Base-by-base conservation (phyloP, 2,113 vertebrate genomes). In the Echinops telfairi region DNA sequence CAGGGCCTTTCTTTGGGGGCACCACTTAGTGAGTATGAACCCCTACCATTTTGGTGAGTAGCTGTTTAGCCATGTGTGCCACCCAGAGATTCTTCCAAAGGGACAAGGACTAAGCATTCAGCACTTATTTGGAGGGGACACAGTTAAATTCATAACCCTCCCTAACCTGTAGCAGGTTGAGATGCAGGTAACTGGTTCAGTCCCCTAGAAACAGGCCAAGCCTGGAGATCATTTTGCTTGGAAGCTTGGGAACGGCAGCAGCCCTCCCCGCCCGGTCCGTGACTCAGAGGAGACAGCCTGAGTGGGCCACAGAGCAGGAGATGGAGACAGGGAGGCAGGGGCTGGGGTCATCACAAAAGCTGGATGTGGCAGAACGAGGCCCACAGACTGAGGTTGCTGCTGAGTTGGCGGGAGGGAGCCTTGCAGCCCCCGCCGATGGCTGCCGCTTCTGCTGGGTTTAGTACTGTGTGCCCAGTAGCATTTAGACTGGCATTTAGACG, bases 401-500 rank as follows among this genome's bases (percentile, higher is more conserved):
- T 19, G 12, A 83, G 14, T 43, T 4, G 57, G 94, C 83, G 75
- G 95, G 93, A 70, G 66, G 75, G 33, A 78, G 19, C 20, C 10
- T 22, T 14, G 43, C 71, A 81, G 94, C 93, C 75, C 83, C 57
- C 25, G 17, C 81, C 78, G 0, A 10, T 5, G 82, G 62, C 92
- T 40, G 84, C 68, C 77, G 91, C 85, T 89, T 0, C 9, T 8
- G 3, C 25, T 60, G 88, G 82, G 33, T 76, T 92, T 83, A 29
- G 86, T 80, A 88, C 86, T 83, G 88, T 83, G 22, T 87, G 96
- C 95, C 29, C 71, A 90, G 93, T n/a, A 95, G 92, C 94, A 38
- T 88, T 90, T 47, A 92, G 64, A 62, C 92, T 95, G 97, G 95
- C 95, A 94, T 97, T 97, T 97, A 68, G 76, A 93, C 1, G 83